Evolutionary conservation across 1,140 invertebrate genomes (phyloP).

Genomic region (Drosophila orena): DNA sequence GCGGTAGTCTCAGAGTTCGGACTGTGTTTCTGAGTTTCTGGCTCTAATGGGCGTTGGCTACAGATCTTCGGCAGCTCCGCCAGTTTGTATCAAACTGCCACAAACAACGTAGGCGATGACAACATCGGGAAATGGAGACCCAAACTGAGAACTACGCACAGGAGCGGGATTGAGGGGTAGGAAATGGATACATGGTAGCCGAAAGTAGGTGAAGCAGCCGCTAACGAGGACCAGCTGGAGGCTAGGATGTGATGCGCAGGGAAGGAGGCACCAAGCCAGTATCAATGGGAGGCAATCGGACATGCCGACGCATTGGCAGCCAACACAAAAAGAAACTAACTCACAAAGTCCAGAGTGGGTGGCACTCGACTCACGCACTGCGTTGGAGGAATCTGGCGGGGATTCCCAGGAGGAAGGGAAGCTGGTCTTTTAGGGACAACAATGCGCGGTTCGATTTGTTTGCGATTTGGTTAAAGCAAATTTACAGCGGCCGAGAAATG

Average conservation of each 20-base stretch:
- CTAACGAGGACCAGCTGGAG: constrained; percentile 36
- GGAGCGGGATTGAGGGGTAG: constrained; percentile 4
- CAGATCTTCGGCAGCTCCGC: constrained; percentile 35
- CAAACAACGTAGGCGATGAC: constrained; percentile 76
- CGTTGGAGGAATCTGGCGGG: background rate
- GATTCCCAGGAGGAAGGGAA: constrained; percentile 1
- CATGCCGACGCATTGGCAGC: constrained; percentile 74
- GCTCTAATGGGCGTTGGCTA: constrained; percentile 70
- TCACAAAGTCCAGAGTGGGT: constrained; percentile 49
- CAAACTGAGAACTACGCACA: constrained; percentile 21
- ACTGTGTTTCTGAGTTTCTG: constrained; percentile 39
- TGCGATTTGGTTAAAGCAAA: constrained; percentile 72
- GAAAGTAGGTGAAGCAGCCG: constrained; percentile 75
- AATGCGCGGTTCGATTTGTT: constrained; percentile 74
- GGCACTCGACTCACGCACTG: constrained; percentile 59
- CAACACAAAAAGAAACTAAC: constrained; percentile 52
- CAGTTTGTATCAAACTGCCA: constrained; percentile 6
- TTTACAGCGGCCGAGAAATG: constrained; percentile 55
- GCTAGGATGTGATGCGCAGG: background rate
- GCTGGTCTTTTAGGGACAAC: constrained; percentile 61
- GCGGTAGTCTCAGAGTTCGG: constrained; percentile 37
- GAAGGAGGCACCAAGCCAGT: constrained; percentile 10
- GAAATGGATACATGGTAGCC: constrained; percentile 47
- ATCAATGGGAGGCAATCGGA: constrained; percentile 77
- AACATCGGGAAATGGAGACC: constrained; percentile 64